phyloP scores from a whole-genome alignment of 2,888 invertebrate species.

The Synanthedon vespiformis region DNA sequence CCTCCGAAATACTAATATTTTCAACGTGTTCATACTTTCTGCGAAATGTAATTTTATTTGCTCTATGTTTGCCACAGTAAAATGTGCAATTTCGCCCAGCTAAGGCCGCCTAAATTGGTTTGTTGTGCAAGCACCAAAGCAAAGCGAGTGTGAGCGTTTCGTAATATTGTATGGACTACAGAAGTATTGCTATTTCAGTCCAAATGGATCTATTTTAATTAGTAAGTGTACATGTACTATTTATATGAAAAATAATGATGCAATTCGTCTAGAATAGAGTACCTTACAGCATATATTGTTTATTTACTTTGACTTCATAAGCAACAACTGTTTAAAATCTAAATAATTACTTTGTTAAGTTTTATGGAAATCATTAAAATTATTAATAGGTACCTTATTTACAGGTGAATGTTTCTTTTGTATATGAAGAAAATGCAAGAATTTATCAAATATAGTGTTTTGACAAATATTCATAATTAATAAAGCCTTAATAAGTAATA shows the following conservation, averaged over 20 bases:
- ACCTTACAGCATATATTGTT: too few relatives aligned
- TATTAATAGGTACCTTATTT: too few relatives aligned
- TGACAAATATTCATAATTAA: too few relatives aligned
- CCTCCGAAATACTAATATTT: not conserved
- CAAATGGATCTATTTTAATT: not conserved
- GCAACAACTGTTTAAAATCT: too few relatives aligned
- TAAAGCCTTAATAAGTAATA: too few relatives aligned
- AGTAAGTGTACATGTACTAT: not conserved
- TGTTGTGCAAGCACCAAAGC: slow-evolving; percentile 42
- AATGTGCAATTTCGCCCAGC: slow-evolving; percentile 47
- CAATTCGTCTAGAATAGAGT: not conserved
- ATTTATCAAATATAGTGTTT: too few relatives aligned
- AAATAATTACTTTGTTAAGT: too few relatives aligned
- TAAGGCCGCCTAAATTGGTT: slow-evolving; percentile 40
- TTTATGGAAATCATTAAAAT: too few relatives aligned
- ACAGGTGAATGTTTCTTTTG: too few relatives aligned
- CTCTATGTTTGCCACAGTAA: slow-evolving; percentile 35
- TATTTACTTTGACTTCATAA: too few relatives aligned
- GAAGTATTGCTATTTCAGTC: not conserved
- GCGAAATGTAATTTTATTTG: slow-evolving; percentile 43
- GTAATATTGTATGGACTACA: slow-evolving; percentile 4
- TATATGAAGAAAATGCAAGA: too few relatives aligned
- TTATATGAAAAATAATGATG: not conserved
- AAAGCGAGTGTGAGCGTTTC: slow-evolving; percentile 24
- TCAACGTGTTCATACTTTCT: slow-evolving; percentile 30